Conservation (phyloP, 53 echinoderm and acorn worm species). For the Apostichopus leukothele region DNA sequence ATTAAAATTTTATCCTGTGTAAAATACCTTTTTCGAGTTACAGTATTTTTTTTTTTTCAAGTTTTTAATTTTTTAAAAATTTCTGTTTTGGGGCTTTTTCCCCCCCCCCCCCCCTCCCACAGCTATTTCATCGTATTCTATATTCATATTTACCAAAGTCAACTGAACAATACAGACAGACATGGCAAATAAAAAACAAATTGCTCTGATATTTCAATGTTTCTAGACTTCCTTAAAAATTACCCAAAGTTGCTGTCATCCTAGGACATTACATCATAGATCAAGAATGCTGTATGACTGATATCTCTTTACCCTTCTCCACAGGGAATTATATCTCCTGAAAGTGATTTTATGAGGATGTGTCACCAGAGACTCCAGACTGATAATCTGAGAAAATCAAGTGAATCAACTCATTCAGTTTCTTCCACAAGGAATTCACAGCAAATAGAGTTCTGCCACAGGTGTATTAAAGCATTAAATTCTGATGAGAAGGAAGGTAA, state of each 20-base stretch:
- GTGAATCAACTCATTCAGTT: background rate
- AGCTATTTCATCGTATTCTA: too few species aligned
- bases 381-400: background rate
- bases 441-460: constrained; percentile 16
- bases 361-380: background rate
- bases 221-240: background rate
- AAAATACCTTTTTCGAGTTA: too few species aligned
- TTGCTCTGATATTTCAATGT: background rate
- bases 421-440: background rate
- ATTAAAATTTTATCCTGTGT: too few species aligned
- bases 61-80: too few species aligned
- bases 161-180: background rate
- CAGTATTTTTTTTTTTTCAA: too few species aligned
- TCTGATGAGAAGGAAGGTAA: background rate
- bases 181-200: background rate
- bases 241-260: background rate
- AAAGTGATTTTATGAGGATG: background rate
- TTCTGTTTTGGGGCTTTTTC: too few species aligned
- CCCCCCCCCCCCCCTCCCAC: too few species aligned
- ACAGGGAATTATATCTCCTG: background rate
- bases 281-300: background rate
- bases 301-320: background rate
- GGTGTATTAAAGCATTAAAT: background rate
- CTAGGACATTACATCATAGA: background rate
- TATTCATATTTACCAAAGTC: background rate